phyloP scores from a whole-genome alignment of 2,888 invertebrate genomes.

The Anorthoa munda region DNA sequence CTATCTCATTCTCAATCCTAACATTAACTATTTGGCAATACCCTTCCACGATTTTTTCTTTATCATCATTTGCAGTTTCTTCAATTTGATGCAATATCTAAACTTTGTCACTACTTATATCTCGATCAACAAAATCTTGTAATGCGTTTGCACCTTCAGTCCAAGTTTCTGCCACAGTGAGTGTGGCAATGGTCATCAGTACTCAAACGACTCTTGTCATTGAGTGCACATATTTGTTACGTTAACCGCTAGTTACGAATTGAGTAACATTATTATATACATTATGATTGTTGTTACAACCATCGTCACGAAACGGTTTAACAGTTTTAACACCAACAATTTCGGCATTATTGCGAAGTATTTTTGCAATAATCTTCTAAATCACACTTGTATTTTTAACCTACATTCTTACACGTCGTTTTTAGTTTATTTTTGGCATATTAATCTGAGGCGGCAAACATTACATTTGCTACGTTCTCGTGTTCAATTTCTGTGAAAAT shows the following conservation, averaged over 20 bases:
- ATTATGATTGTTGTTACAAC: constrained; percentile 32
- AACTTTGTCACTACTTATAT: constrained; percentile 21
- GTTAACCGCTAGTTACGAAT: constrained; percentile 45
- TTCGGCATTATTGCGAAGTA: constrained; percentile 34
- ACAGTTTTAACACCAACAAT: constrained; percentile 17
- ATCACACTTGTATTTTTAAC: constrained; percentile 28
- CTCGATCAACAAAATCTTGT: constrained; percentile 30
- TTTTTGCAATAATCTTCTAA: constrained; percentile 29
- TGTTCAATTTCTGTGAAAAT: constrained; percentile 28
- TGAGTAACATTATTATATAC: constrained; percentile 35
- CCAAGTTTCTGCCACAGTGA: constrained; percentile 27
- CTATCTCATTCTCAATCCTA: background rate
- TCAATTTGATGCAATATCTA: constrained; percentile 11
- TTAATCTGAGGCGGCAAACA: constrained; percentile 9
- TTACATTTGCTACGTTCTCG: constrained; percentile 19
- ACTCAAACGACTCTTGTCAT: constrained; percentile 35
- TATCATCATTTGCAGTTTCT: background rate
- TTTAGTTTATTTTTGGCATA: constrained; percentile 34
- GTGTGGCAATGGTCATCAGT: constrained; percentile 43
- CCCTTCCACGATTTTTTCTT: background rate
- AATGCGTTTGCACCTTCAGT: constrained; percentile 12
- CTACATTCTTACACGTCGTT: constrained; percentile 32
- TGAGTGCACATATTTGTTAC: constrained; percentile 53
- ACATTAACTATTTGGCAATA: background rate
- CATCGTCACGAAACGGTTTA: constrained; percentile 28